Evolutionary conservation across 1,140 invertebrate species (phyloP).

Genomic region (Euwallacea fornicatus): DNA sequence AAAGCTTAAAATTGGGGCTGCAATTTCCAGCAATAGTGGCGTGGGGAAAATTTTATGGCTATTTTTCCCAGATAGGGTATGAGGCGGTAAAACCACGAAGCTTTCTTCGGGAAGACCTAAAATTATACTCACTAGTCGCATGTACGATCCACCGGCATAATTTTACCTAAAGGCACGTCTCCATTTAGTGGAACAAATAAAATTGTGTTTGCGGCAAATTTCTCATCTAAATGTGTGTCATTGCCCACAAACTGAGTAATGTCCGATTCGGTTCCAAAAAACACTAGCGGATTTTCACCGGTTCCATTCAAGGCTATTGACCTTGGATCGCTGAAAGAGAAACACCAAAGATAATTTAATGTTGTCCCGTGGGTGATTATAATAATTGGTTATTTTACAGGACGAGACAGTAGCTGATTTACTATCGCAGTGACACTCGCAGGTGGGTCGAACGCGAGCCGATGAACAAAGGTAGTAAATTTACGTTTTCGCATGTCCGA

Average conservation of each 20-base stretch:
- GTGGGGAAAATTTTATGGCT: constrained; percentile 40
- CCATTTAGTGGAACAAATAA: constrained; percentile 46
- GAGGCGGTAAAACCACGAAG: constrained; percentile 43
- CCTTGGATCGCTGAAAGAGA: constrained; percentile 30
- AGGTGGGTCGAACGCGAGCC: no score
- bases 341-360: no score
- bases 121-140: constrained; percentile 34
- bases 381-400: no score
- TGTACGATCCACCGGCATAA: background rate
- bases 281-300: constrained; percentile 29
- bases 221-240: constrained; percentile 18
- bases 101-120: constrained; percentile 42
- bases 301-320: constrained; percentile 24
- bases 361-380: no score
- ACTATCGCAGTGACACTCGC: no score
- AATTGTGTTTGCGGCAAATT: background rate
- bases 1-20: constrained; percentile 42
- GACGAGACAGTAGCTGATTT: no score
- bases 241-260: constrained; percentile 25
- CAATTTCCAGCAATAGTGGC: constrained; percentile 46
- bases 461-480: no score
- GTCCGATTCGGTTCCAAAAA: constrained; percentile 36
- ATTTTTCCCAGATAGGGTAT: constrained; percentile 19
- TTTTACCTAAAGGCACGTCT: constrained; percentile 41
- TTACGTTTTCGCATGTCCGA: no score